Evolutionary conservation across 2,888 invertebrate species (phyloP), one percentile per base, ranked within the genome.

Genomic region (Dasypolia templi): DNA sequence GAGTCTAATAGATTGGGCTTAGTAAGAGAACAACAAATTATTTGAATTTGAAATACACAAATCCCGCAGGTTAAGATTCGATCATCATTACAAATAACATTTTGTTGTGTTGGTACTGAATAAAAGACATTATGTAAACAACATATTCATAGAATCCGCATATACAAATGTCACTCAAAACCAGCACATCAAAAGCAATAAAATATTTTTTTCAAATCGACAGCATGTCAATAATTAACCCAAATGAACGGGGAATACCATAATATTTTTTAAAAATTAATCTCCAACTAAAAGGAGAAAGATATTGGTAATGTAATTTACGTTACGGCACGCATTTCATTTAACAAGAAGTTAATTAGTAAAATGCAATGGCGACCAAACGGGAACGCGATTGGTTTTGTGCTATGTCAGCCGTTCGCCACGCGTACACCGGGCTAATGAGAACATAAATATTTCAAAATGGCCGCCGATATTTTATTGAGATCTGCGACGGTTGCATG

Each of bases 361-460:
- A 88, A 90, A 93, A 91, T 93, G 91, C 91, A 90, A 86, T 86
- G 88, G 87, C 85, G 82, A 87, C 82, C 79, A 78, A 88, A 80
- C 86, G 85, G 86, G 82, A 76, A 72, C 88, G 73, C 87, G 89
- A 92, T 91, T 91, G 91, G 89, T 90, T 91, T 90, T 90, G 87
- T 88, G 88, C 83, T 85, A 89, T 90, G 91, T 92, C 92, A 91
- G 89, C 88, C 86, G 86, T 88, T 89, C 89, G 86, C 89, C 87
- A 88, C 89, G 88, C 79, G 72, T 75, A 80, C 84, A 86, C 82
- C 56, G 58, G 81, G 86, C 91, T 93, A 94, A 94, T 94, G 94
- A 94, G 92, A 90, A 91, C 90, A 92, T 92, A 92, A 93, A 93
- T 93, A 93, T 93, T 93, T 91, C 90, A 91, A 88, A 81, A 89